Conservation (phyloP, 2,888 invertebrate species). For the Mythimna loreyi region DNA sequence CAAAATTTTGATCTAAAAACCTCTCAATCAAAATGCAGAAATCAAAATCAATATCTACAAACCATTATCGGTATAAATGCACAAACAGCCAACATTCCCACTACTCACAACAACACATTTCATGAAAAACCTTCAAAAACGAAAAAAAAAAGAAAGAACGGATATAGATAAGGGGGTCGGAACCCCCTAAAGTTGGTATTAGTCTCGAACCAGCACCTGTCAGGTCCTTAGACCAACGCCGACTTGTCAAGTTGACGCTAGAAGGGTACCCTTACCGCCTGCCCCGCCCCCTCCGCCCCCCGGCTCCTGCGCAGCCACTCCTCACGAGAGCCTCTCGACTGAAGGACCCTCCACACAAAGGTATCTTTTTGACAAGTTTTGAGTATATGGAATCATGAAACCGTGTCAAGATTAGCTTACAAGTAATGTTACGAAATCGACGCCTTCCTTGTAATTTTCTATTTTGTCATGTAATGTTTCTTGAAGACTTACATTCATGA, state of each 20-base stretch:
- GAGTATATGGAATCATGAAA: constrained; percentile 64
- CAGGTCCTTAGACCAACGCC: constrained; percentile 80
- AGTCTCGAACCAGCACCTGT: constrained; percentile 84
- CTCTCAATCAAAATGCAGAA: neutral
- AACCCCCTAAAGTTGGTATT: constrained; percentile 82
- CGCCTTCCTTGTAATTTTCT: neutral
- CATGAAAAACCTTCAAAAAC: constrained; percentile 30
- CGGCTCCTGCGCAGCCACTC: constrained; percentile 57
- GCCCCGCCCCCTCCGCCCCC: constrained; percentile 48
- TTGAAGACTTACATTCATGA: neutral
- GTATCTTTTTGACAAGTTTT: constrained; percentile 83
- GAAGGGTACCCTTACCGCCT: constrained; percentile 76
- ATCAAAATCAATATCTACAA: neutral
- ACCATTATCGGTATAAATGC: neutral
- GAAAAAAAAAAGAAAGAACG: constrained; percentile 23
- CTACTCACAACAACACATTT: neutral
- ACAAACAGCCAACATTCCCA: neutral
- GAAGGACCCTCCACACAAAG: constrained; percentile 72
- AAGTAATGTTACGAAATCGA: constrained; percentile 25
- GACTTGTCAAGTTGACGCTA: constrained; percentile 87
- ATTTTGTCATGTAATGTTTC: neutral
- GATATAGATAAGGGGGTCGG: constrained; percentile 75
- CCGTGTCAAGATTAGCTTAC: constrained; percentile 70
- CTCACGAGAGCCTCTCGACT: constrained; percentile 57
- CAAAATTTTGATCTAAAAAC: neutral